Evolutionary conservation across 2,888 invertebrate species (phyloP), one percentile per base, ranked within the genome.

Genomic region (Carcina quercana): DNA sequence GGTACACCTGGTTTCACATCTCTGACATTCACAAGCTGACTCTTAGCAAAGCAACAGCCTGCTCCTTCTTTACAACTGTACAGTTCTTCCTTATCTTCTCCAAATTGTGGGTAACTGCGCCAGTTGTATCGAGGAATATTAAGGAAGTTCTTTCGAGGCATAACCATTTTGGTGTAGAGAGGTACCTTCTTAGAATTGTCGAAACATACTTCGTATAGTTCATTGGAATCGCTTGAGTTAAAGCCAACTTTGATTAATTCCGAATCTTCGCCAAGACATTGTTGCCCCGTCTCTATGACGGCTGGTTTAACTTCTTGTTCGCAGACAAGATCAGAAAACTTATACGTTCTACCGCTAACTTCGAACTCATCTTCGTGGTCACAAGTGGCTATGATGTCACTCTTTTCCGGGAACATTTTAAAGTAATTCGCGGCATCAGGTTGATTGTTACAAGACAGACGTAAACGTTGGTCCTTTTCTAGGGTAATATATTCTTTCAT

Each of bases 201-300:
- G 14, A 34, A 37, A 13, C 43, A 43, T 2, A 39, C 34, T 17
- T 30, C 15, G 13, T 39, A 43, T 8, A 34, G 28, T 11, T 39
- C 32, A 2, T n/a, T 29, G 11, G 13, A 37, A 36, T n/a, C 21
- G 2, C 8, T 35, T 17, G 5, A 28, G 24, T 12, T 24, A 28
- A 34, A 43, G 4, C 38, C 37, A 1, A 43, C 26, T 25, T 34
- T 27, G 6, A 37, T 14, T 5, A 15, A 21, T 31, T 41, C 35
- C 15, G 37, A 31, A 2, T 34, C 30, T 21, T 41, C 32, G 10
- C 28, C 6, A 1, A 35, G 21, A 21, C 43, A 43, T 12, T 30
- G 27, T 1, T 7, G 14, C 15, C 39, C 41, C 1, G 38, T 38
- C 13, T 11, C 27, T 6, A 19, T 10, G 2, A 36, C 3, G n/a